Conservation (phyloP, 1,140 invertebrate species). For the Drosophila azteca region DNA sequence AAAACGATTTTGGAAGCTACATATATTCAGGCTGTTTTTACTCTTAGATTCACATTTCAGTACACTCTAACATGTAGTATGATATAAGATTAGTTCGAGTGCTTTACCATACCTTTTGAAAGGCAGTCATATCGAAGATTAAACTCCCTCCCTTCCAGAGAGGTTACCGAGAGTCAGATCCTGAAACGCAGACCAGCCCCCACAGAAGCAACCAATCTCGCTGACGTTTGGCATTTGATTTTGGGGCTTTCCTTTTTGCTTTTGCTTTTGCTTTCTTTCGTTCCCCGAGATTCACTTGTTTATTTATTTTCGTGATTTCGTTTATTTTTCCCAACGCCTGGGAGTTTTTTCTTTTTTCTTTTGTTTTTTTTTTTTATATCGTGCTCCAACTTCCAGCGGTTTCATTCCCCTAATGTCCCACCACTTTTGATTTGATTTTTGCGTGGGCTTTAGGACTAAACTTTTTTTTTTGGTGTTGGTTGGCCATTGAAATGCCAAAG, state of each 20-base stretch:
- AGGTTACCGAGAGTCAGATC: too few species aligned
- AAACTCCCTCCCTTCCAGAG: constrained; percentile 1
- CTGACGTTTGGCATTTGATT: constrained; percentile 53
- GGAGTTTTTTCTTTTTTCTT: constrained; percentile 15
- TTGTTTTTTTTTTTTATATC: constrained; percentile 32
- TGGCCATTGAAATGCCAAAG: not conserved
- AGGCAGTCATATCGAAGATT: constrained; percentile 17
- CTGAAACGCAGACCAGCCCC: not conserved
- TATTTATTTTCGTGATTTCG: constrained; percentile 43
- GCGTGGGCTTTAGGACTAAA: too few species aligned
- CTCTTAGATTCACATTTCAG: too few species aligned
- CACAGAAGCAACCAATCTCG: constrained; percentile 46
- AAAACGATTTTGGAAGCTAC: too few species aligned
- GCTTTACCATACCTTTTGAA: too few species aligned
- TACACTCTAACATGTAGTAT: too few species aligned
- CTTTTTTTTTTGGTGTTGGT: constrained; percentile 8
- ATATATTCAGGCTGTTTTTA: too few species aligned
- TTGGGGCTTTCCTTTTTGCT: constrained; percentile 27
- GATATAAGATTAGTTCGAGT: too few species aligned
- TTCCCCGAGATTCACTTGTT: constrained; percentile 36
- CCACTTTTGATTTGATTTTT: constrained; percentile 49
- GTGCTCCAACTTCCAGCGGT: constrained; percentile 44
- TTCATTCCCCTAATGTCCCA: constrained; percentile 35
- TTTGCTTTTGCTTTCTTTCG: constrained; percentile 33
- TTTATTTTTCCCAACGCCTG: constrained; percentile 37